Conservation (phyloP, 2,888 invertebrate species). For the Diploptera punctata region DNA sequence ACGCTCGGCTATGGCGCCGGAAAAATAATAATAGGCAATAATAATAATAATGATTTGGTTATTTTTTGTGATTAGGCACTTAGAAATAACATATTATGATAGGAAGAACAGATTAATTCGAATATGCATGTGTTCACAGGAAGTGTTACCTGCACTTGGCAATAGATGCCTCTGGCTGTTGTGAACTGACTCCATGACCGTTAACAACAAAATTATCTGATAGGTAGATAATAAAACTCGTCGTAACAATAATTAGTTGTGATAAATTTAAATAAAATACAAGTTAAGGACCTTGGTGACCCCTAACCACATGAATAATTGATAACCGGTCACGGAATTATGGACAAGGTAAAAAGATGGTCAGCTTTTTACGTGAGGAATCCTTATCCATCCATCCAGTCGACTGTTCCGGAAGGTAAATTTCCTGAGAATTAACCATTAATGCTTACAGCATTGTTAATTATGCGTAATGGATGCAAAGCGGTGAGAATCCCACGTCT, state of each 20-base stretch:
- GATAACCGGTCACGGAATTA: background rate
- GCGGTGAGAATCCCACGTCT: too few species aligned
- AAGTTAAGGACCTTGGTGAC: background rate
- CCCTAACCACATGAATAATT: background rate
- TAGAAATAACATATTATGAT: background rate
- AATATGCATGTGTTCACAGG: background rate
- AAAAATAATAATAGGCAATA: too few species aligned
- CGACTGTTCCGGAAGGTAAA: background rate
- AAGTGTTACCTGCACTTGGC: background rate
- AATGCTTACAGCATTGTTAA: background rate
- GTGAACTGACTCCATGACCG: conserved; percentile 7
- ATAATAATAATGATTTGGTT: too few species aligned
- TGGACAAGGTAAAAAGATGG: background rate
- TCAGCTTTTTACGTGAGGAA: background rate
- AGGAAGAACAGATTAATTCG: background rate
- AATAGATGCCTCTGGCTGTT: conserved; percentile 5
- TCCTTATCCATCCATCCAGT: background rate
- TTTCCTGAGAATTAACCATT: background rate
- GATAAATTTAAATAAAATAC: background rate
- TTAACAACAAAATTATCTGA: conserved; percentile 10
- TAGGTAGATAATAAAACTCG: conserved; percentile 8
- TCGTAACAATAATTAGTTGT: conserved; percentile 10
- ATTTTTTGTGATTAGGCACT: conserved; percentile 13
- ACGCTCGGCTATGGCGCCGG: too few species aligned
- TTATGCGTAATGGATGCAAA: background rate